Evolutionary conservation across 2,797 vertebrate species (phyloP).

Genomic region (Hipposideros larvatus): DNA sequence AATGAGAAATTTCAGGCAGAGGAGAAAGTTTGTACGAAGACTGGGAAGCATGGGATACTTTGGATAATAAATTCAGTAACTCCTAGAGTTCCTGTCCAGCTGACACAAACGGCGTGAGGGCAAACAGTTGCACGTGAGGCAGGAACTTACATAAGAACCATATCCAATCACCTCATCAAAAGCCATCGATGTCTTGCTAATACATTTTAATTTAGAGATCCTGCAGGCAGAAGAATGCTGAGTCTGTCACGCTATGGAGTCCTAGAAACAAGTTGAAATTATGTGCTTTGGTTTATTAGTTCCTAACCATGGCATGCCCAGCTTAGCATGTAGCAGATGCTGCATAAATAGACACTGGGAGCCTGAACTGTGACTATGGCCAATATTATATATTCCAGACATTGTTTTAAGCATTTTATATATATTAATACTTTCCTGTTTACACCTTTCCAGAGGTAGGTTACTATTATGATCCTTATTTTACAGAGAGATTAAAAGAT

Average conservation of each 20-base stretch:
- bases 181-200: neutral
- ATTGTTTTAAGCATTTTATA: neutral
- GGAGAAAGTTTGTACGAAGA: neutral
- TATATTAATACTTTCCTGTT: neutral
- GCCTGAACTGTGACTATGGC: neutral
- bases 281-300: conserved; percentile 2
- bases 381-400: neutral
- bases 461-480: neutral
- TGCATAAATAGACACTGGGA: neutral
- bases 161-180: neutral
- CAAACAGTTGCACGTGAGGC: neutral
- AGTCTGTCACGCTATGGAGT: neutral
- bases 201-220: conserved; percentile 8
- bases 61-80: neutral
- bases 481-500: conserved; percentile 6
- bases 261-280: neutral
- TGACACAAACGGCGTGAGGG: neutral
- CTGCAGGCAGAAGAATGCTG: neutral
- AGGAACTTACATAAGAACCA: neutral
- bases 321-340: neutral
- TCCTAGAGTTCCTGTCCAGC: neutral
- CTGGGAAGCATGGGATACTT: neutral
- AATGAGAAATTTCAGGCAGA: neutral
- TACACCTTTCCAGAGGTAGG: neutral
- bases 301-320: neutral